Base-by-base conservation (phyloP, 2,797 vertebrate genomes). In the Petrocephalus sullivani region DNA sequence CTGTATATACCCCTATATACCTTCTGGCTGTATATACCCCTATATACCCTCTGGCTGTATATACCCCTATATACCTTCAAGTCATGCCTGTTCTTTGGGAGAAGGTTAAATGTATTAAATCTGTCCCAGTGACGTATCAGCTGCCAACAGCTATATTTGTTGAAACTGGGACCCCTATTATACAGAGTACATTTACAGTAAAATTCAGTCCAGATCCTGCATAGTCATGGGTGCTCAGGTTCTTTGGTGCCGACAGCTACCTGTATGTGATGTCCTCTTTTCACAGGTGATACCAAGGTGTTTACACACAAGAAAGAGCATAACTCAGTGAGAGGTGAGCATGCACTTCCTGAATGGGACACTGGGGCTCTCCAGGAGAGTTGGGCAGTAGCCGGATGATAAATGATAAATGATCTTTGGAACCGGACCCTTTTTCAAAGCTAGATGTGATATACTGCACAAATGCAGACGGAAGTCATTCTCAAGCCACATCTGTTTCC, bases 401-500 rank as follows among this genome's bases (percentile, higher is more conserved):
- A 58, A 14, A 51, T 28, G 19, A 57, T 60, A 58, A 14, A 88
- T 64, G 33, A 67, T 61, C 64, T 83, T 71, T 49, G 56, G 41
- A 12, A 46, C 41, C 14, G 3, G 49, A 28, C 78, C 19, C n/a
- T 9, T 58, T 57, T 51, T 86, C 85, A 86, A 54, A 67, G 41
- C 21, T 56, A 7, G 12, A 88, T 88, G 51, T 67, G 58, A 88
- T 71, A 49, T 56, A 54, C 78, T 67, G 86, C 56, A 83, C 3
- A 16, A 53, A 89, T 84, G 57, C 75, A 75, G 41, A 81, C 21
- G 10, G 67, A 54, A 87, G 58, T 83, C 67, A 87, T n/a, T 89
- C 71, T 82, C 16, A n/a, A 53, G 37, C 10, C 78, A 87, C 86
- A 87, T 60, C 85, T 89, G 86, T 87, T 89, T 87, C 57, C 16